Evolutionary conservation across 2,797 vertebrate species (phyloP), one percentile per base, ranked within the genome.

Genomic region (Triplophysa bombifrons): DNA sequence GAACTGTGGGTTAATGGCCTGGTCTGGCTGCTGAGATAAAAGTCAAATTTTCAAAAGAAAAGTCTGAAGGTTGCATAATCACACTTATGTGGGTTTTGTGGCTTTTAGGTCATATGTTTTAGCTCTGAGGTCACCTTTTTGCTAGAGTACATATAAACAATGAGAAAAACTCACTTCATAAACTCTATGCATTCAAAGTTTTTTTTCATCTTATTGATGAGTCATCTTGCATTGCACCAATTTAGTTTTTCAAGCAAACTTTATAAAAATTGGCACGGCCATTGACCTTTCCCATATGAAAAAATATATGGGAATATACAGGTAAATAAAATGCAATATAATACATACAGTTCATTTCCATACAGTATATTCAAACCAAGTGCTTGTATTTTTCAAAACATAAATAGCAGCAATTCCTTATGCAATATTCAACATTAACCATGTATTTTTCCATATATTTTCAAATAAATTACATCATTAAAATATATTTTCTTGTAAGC

Each of bases 41-140:
- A 61, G 6, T 7, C 8, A 30, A 1, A 46, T 46, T 4, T 25
- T 53, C 2, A 30, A 70, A 25, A 4, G 13, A 27, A 50, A 53
- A 69, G 4, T 53, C 27, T 53, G 13, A 44, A n/a, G n/a, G 48
- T 66, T 76, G 20, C 30, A 55, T 65, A 65, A 64, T 50, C 22
- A 50, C 12, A 50, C 7, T 74, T 27, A n/a, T 56, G 53, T 56
- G 3, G n/a, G n/a, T 25, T 60, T 58, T 58, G 56, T 58, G 56
- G 22, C 20, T 58, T 58, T 58, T 6, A 14, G 11, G 25, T 3
- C 22, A 61, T 25, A 2, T 25, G 55, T 27, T 13, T 58, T 58
- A 30, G 58, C 58, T 61, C 25, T 58, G 56, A 58, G 56, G 56
- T 50, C 46, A 25, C 12, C 7, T 58, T 22, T 22, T 4, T 56